These are phyloP conservation scores for Mola mola DNA, from an alignment of 2,113 vertebrate genomes.

Conservation along the genomic window DNA sequence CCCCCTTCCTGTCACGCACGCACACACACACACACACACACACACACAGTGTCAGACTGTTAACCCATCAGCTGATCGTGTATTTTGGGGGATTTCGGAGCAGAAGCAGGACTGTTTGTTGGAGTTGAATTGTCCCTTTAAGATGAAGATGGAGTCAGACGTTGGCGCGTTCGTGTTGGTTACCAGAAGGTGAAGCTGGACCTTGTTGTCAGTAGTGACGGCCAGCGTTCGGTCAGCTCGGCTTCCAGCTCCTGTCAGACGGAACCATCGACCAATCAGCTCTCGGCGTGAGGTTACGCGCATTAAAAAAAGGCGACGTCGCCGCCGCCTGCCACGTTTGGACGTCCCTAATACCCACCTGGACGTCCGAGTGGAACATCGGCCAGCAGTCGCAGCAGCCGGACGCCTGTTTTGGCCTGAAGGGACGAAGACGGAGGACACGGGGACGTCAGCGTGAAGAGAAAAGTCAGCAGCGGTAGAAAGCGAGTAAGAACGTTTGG, in stretches of 20 bases:
- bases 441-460: too few species aligned
- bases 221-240: conserved; percentile 68
- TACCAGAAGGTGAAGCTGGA: conserved; percentile 78
- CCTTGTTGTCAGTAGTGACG: conserved; percentile 65
- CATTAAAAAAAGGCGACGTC: too few species aligned
- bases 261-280: background rate
- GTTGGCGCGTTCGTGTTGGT: too few species aligned
- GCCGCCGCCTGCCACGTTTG: too few species aligned
- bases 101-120: too few species aligned
- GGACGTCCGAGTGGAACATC: conserved; percentile 75
- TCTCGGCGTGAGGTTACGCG: background rate
- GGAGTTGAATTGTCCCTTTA: too few species aligned
- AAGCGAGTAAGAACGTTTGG: too few species aligned
- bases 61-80: too few species aligned
- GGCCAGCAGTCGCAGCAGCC: conserved; percentile 77
- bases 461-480: too few species aligned
- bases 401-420: conserved; percentile 53
- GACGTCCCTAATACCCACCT: conserved; percentile 57
- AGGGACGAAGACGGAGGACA: background rate
- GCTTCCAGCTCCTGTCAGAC: conserved; percentile 70
- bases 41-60: too few species aligned
- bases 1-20: conserved; percentile 59
- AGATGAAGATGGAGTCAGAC: too few species aligned
- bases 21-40: conserved; percentile 13
- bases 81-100: too few species aligned